phyloP scores from a whole-genome alignment of 2,113 vertebrate genomes.

The Corythornis vintsioides region DNA sequence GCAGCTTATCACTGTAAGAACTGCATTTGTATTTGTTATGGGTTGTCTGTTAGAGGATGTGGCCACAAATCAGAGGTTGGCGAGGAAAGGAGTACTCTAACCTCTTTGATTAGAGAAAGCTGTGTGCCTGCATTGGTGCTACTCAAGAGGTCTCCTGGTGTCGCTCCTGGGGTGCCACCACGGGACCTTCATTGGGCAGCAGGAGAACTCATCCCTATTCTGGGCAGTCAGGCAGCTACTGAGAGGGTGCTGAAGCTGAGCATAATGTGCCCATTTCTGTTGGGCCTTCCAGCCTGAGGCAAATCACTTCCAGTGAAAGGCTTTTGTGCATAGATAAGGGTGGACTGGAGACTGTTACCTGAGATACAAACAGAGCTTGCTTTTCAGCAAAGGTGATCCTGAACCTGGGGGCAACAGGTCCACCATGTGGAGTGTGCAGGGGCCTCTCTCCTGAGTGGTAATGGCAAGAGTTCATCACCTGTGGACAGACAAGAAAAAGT shows the following conservation, averaged over 20 bases:
- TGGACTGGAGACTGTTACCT: not conserved
- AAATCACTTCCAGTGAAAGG: not conserved
- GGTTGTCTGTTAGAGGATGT: constrained; percentile 37
- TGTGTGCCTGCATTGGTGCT: rapidly evolving
- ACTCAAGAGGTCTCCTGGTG: not conserved
- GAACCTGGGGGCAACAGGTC: not conserved
- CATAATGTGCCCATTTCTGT: rapidly evolving
- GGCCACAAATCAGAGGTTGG: constrained; percentile 30
- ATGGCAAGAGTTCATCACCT: not conserved
- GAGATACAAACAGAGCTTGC: rapidly evolving
- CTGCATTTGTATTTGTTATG: not conserved
- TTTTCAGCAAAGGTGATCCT: not conserved
- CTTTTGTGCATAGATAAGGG: not conserved
- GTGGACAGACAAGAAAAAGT: not conserved
- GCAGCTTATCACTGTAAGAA: not conserved
- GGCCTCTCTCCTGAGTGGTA: not conserved
- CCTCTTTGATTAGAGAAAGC: not conserved
- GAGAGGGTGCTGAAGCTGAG: not conserved
- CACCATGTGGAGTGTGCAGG: rapidly evolving
- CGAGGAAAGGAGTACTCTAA: not conserved
- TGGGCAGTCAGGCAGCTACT: not conserved
- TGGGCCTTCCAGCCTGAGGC: not conserved
- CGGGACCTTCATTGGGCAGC: not conserved
- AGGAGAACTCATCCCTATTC: not conserved
- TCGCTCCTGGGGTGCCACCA: not conserved